Evolutionary conservation across 2,797 vertebrate species (phyloP).

Genomic region (Tokudaia muenninki): DNA sequence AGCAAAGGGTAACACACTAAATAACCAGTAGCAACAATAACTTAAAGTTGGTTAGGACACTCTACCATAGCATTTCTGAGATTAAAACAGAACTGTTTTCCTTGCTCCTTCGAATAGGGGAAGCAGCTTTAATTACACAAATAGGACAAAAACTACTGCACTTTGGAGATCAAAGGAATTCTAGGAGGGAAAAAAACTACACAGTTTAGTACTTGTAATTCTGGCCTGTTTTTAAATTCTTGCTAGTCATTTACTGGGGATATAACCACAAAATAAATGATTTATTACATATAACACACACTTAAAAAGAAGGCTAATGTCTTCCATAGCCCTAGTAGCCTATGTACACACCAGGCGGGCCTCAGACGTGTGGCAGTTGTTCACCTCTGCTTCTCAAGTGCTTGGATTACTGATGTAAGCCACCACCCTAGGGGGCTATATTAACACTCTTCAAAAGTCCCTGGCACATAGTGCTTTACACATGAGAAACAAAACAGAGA

Average conservation of each 20-base stretch:
- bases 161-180: neutral
- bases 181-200: neutral
- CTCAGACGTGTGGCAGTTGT: neutral
- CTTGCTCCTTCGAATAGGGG: neutral
- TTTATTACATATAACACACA: neutral
- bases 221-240: constrained; percentile 42
- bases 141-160: neutral
- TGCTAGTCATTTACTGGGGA: constrained; percentile 19
- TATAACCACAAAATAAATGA: constrained; percentile 36
- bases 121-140: constrained; percentile 30
- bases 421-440: neutral
- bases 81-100: constrained; percentile 42
- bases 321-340: neutral
- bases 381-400: neutral
- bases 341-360: neutral
- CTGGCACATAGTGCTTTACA: constrained; percentile 7
- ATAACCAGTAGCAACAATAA: constrained; percentile 9
- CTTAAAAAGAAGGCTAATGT: neutral
- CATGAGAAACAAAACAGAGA: neutral
- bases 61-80: neutral
- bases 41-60: constrained; percentile 13
- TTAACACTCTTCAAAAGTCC: neutral
- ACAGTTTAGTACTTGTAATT: neutral
- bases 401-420: neutral
- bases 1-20: constrained; percentile 48